These are phyloP conservation scores for Himantopus leucocephalus DNA, from an alignment of 2,113 vertebrate genomes.

Conservation along the genomic window DNA sequence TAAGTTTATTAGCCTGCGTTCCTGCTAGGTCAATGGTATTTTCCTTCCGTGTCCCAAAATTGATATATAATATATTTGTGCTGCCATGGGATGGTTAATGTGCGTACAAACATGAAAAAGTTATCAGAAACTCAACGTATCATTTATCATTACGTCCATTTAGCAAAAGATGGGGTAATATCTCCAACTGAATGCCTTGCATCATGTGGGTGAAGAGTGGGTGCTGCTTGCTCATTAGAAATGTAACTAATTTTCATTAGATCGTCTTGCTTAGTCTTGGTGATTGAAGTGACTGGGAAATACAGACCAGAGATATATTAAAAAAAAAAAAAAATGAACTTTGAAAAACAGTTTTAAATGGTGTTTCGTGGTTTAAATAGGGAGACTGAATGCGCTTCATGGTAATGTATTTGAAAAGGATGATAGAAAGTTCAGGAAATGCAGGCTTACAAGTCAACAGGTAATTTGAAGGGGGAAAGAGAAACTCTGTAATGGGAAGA, in stretches of 20 bases:
- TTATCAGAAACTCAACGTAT: neutral
- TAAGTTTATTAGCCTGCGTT: neutral
- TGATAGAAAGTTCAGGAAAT: neutral
- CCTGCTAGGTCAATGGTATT: neutral
- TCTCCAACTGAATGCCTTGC: neutral
- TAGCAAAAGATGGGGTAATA: neutral
- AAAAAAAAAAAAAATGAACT: neutral
- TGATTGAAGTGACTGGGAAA: neutral
- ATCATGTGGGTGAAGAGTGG: neutral
- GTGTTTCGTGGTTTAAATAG: neutral
- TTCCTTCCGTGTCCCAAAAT: slow-evolving; percentile 1
- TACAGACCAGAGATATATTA: neutral
- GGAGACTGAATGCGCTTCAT: neutral
- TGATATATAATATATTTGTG: neutral
- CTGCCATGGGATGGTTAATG: neutral
- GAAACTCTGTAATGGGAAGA: neutral
- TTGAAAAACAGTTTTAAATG: neutral
- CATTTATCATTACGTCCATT: neutral
- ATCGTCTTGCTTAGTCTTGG: neutral
- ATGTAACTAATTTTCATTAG: neutral
- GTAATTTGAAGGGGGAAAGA: neutral
- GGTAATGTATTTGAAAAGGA: neutral
- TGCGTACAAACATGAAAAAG: neutral
- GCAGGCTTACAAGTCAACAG: neutral
- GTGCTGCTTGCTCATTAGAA: neutral